Evolutionary conservation across 2,113 vertebrate species (phyloP).

Genomic region (Myanophis thanlyinensis): DNA sequence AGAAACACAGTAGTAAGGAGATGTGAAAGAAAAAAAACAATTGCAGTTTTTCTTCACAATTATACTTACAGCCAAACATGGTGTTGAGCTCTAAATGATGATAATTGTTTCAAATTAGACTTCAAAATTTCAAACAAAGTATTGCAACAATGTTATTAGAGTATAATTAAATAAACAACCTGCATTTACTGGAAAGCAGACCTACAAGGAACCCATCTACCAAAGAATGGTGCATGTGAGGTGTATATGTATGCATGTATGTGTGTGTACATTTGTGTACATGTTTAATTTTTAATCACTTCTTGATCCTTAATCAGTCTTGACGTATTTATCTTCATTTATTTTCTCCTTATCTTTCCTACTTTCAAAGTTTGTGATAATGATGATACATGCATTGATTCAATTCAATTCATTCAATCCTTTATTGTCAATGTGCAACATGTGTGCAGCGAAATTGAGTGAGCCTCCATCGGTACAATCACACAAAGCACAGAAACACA

Average conservation of each 20-base stretch:
- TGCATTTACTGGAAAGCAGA: not conserved
- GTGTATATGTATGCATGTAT: not conserved
- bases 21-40: not conserved
- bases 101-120: not conserved
- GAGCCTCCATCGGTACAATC: too few relatives aligned
- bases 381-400: not conserved
- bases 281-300: not conserved
- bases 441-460: too few relatives aligned
- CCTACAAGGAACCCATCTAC: not conserved
- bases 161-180: not conserved
- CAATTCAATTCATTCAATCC: too few relatives aligned
- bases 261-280: too few relatives aligned
- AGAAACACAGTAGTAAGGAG: too few relatives aligned
- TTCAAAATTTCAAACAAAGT: not conserved
- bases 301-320: not conserved
- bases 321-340: not conserved
- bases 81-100: not conserved
- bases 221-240: not conserved
- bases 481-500: too few relatives aligned
- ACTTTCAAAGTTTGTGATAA: not conserved
- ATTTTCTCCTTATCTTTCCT: constrained; percentile 18
- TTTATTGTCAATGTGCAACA: too few relatives aligned
- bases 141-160: not conserved
- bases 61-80: not conserved
- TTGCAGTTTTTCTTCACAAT: not conserved